A percentile compares a stretch with the other conserved stretches of the same genome.
These are phyloP conservation scores for Plagodis pulveraria DNA, from an alignment of 2,888 invertebrate species.

Conservation along the genomic window DNA sequence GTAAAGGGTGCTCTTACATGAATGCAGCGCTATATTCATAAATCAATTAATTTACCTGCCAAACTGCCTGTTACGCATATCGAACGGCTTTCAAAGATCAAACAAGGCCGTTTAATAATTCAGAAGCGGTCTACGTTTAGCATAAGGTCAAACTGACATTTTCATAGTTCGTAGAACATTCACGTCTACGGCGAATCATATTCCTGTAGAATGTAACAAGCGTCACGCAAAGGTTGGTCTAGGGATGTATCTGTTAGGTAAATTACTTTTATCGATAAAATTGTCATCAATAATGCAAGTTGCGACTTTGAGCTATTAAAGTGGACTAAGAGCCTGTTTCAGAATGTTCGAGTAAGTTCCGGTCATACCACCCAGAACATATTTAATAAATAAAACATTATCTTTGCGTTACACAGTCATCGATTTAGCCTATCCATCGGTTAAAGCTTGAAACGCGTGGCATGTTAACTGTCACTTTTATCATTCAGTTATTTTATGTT, in stretches of 20 bases:
- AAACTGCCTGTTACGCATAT: conserved; percentile 71
- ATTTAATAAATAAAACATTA: too few species aligned
- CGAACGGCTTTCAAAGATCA: conserved; percentile 77
- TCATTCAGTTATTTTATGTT: too few species aligned
- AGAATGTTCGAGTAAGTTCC: too few species aligned
- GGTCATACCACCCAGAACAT: too few species aligned
- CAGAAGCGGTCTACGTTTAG: conserved; percentile 63
- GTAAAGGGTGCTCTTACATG: too few species aligned
- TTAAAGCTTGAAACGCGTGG: too few species aligned
- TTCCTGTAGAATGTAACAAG: conserved; percentile 40
- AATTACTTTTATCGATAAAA: neutral
- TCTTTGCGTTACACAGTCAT: too few species aligned
- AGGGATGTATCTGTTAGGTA: conserved; percentile 46
- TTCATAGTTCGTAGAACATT: conserved; percentile 63
- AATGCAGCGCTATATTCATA: too few species aligned
- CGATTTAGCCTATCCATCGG: too few species aligned
- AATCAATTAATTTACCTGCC: conserved; percentile 42
- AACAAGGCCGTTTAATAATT: conserved; percentile 69
- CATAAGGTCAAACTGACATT: conserved; percentile 85
- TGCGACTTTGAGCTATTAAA: neutral
- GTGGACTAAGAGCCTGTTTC: too few species aligned
- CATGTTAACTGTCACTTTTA: too few species aligned
- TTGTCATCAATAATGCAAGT: neutral
- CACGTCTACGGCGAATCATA: conserved; percentile 60
- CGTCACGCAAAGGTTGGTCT: conserved; percentile 63